These are phyloP conservation scores for Talpa occidentalis DNA, from an alignment of 2,113 vertebrate genomes.

Conservation along the genomic window DNA sequence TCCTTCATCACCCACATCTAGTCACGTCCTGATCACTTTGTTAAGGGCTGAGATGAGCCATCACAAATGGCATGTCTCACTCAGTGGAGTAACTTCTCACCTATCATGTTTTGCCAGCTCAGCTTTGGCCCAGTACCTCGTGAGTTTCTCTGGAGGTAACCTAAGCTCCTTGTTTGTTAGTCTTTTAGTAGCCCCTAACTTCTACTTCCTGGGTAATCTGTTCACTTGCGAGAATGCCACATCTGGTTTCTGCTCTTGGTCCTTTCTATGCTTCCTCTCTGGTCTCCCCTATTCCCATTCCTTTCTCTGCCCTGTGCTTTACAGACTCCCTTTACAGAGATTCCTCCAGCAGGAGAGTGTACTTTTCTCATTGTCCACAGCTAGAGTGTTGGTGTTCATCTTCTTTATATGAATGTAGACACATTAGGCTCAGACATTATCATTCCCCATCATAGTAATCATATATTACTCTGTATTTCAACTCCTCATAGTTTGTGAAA, in stretches of 20 bases:
- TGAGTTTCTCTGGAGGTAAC: background rate
- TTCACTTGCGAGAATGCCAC: background rate
- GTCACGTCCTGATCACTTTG: no score
- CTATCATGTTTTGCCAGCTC: background rate
- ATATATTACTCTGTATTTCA: background rate
- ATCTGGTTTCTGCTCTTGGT: background rate
- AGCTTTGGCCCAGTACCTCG: background rate
- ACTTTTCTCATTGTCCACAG: background rate
- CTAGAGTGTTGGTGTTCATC: background rate
- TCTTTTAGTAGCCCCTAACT: background rate
- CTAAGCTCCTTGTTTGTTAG: background rate
- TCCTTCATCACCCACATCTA: background rate
- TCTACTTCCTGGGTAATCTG: background rate
- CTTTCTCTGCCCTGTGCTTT: background rate
- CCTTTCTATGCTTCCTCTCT: background rate
- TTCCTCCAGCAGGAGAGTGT: rapidly evolving
- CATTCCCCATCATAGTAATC: no score
- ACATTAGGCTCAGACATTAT: background rate
- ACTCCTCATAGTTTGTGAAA: background rate
- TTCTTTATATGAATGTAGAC: rapidly evolving
- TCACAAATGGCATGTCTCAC: background rate
- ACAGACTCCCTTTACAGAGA: background rate
- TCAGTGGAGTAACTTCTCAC: background rate
- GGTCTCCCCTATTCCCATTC: background rate
- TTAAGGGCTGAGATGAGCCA: background rate